Conservation (phyloP, 1,140 invertebrate species). For the Aricia agestis region DNA sequence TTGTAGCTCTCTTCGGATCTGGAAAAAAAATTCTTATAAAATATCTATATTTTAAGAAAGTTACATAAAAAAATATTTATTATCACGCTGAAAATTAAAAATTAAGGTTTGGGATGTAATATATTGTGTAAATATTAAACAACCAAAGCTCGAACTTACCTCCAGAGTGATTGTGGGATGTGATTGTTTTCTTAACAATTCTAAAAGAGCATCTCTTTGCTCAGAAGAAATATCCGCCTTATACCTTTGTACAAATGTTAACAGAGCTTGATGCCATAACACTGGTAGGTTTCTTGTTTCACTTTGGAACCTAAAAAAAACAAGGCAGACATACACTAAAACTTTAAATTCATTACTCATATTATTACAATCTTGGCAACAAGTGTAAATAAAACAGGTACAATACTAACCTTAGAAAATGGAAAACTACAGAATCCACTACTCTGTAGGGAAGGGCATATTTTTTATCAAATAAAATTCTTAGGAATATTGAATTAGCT, state of each 20-base stretch:
- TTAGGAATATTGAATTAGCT: constrained; percentile 97
- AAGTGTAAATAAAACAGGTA: too few relatives aligned
- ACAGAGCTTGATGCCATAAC: constrained; percentile 96
- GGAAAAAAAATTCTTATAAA: constrained; percentile 27
- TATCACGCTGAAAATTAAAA: too few relatives aligned
- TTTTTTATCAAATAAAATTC: constrained; percentile 97
- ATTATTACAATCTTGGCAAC: too few relatives aligned
- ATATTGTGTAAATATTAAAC: not conserved
- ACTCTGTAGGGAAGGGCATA: constrained; percentile 98
- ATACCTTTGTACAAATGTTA: constrained; percentile 97
- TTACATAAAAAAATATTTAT: too few relatives aligned
- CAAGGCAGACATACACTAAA: not conserved
- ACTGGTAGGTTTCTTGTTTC: constrained; percentile 93
- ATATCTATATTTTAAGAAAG: too few relatives aligned
- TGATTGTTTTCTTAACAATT: constrained; percentile 84
- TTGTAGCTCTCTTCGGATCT: constrained; percentile 85
- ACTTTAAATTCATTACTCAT: too few relatives aligned
- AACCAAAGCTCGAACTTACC: constrained; percentile 65
- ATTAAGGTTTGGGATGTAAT: not conserved
- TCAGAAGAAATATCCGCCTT: constrained; percentile 96
- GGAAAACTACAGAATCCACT: constrained; percentile 96
- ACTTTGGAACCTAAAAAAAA: constrained; percentile 85
- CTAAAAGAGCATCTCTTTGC: constrained; percentile 91
- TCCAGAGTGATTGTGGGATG: constrained; percentile 91
- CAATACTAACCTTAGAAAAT: constrained; percentile 87